A percentile compares a stretch with the other conserved stretches of the same genome.
phyloP scores from a whole-genome alignment of 2,888 invertebrate genomes.

The Myopa tessellatipennis region DNA sequence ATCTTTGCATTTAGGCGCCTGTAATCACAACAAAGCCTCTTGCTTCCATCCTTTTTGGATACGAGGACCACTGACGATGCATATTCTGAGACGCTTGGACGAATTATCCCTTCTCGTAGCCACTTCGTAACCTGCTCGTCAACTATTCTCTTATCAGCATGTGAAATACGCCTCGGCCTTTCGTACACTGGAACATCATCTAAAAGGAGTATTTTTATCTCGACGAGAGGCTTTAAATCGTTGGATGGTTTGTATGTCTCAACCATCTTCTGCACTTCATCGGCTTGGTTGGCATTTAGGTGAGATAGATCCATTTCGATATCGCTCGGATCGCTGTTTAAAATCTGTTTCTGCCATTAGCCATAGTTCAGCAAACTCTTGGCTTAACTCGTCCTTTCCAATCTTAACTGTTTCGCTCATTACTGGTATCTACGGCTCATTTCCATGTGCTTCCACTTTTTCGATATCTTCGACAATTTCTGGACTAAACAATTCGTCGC shows the following conservation, averaged over 20 bases:
- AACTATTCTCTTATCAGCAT: slow-evolving; percentile 17
- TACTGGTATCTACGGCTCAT: background rate
- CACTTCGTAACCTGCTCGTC: slow-evolving; percentile 31
- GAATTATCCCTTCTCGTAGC: slow-evolving; percentile 35
- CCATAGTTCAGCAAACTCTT: slow-evolving; percentile 9
- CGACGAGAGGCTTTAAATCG: slow-evolving; percentile 34
- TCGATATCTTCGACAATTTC: background rate
- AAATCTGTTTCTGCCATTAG: background rate
- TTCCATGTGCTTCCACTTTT: background rate
- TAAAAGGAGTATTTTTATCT: slow-evolving; percentile 41
- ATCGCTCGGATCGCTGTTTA: background rate
- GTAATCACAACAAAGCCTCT: slow-evolving; percentile 47
- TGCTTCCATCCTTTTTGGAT: slow-evolving; percentile 26
- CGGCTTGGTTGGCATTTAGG: background rate
- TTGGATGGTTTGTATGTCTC: background rate
- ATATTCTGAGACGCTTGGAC: slow-evolving; percentile 36
- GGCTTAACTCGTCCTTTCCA: background rate
- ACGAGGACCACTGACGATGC: slow-evolving; percentile 18
- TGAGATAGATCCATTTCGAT: background rate
- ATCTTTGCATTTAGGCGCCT: slow-evolving; percentile 47
- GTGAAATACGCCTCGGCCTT: too few relatives aligned
- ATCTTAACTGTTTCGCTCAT: too few relatives aligned
- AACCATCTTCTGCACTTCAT: background rate
- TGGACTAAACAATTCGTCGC: background rate
- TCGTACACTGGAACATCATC: slow-evolving; percentile 39